phyloP scores from a whole-genome alignment of 2,888 invertebrate species.

The Diachrysia chrysitis region DNA sequence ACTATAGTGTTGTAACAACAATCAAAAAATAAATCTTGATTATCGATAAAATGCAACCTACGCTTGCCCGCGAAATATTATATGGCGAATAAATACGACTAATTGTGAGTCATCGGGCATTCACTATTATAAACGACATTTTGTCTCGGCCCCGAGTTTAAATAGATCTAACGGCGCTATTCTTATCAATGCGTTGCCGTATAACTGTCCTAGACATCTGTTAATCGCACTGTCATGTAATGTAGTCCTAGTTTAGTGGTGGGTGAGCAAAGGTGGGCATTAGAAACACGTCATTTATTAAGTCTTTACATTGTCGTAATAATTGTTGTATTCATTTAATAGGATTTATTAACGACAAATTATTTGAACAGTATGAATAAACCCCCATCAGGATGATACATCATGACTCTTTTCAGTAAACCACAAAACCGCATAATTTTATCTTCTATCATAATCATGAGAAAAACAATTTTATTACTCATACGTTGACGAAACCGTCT shows the following conservation, averaged over 20 bases:
- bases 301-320: background rate
- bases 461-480: slow-evolving; percentile 37
- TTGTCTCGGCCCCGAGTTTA: slow-evolving; percentile 47
- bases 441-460: slow-evolving; percentile 17
- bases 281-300: background rate
- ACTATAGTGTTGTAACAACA: slow-evolving; percentile 36
- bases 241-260: slow-evolving; percentile 32
- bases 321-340: background rate
- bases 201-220: slow-evolving; percentile 49
- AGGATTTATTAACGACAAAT: background rate
- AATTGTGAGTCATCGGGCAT: slow-evolving; percentile 53
- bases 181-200: slow-evolving; percentile 43
- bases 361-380: background rate
- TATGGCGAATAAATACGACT: slow-evolving; percentile 41
- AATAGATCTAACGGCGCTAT: slow-evolving; percentile 54
- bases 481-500: slow-evolving; percentile 29
- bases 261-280: background rate
- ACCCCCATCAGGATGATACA: background rate
- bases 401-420: background rate
- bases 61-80: slow-evolving; percentile 40
- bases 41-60: slow-evolving; percentile 43
- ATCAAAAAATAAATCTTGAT: slow-evolving; percentile 7
- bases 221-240: slow-evolving; percentile 47
- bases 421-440: background rate
- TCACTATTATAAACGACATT: slow-evolving; percentile 50